Base-by-base conservation (phyloP, 2,888 invertebrate species). In the Drosophila koepferae region DNA sequence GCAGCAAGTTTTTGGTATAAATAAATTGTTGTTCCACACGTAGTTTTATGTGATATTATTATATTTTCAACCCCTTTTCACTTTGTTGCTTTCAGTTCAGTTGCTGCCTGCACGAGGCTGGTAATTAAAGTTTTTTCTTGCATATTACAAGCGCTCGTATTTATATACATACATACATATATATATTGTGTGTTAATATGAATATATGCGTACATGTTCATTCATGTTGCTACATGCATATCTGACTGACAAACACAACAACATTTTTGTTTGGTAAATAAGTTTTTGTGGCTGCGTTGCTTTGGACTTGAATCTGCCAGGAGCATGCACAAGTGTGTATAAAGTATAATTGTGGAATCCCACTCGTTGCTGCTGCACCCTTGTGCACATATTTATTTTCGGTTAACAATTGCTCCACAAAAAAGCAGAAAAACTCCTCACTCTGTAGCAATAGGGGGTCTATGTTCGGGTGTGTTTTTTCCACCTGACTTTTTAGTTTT, bases 51-150 rank as follows among this genome's bases (percentile, higher is more conserved):
- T 63, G 40, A 46, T 53, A 44, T 23, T 23, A 9, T 36, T 14
- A 46, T 9, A 23, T 38, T n/a, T n/a, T 14, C 41, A 6, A 28
- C 7, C 3, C 2, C 5, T 8, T 16, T 56, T 41, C 9, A 18
- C 36, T 0, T 51, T 23, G 38, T 20, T 36, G 3, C 10, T 40
- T 14, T 28, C 44, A 31, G 36, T 48, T 48, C 48, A 46, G 36
- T 60, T 72, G 72, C 48, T 65, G 51, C 54, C 60, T 55, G 64
- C 74, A 62, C 61, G 63, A 61, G 71, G 80, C 58, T 79, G 71
- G 67, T 75, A 83, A 76, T 90, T 86, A 78, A 89, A 81, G 77
- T 89, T 80, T 69, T 74, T 86, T 23, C 38, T 81, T 81, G 56
- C 83, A 82, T 71, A 72, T 70, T 72, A 65, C 82, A 84, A 66